Percentiles rank a stretch among this genome's conserved stretches.
phyloP scores from a whole-genome alignment of 2,797 vertebrate genomes.

The Arctocebus calabarensis region DNA sequence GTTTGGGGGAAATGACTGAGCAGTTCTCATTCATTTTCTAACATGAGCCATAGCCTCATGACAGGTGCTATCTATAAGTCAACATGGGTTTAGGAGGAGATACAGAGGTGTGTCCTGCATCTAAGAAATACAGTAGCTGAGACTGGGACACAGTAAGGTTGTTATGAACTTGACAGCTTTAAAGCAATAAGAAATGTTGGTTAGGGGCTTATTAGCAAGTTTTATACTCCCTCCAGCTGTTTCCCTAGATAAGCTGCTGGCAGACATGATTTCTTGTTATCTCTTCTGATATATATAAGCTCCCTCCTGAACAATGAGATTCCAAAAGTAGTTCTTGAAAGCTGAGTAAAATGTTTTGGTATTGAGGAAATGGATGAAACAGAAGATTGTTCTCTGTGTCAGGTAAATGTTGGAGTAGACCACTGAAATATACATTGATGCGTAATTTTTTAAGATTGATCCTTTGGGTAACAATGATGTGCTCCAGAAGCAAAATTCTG shows the following conservation, averaged over 20 bases:
- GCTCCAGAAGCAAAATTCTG: not conserved
- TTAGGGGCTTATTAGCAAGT: not conserved
- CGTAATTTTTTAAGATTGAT: not conserved
- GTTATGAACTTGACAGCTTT: not conserved
- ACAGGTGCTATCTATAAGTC: not conserved
- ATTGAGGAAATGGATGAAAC: not conserved
- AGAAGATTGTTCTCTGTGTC: not conserved
- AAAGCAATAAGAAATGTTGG: not conserved
- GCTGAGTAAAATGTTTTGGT: not conserved
- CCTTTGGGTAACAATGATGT: not conserved
- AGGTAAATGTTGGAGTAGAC: not conserved
- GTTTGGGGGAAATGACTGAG: not conserved
- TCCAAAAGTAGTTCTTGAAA: not conserved
- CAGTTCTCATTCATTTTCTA: not conserved
- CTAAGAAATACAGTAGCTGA: not conserved
- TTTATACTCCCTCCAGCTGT: not conserved
- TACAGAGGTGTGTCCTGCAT: not conserved
- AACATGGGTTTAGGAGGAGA: accelerated
- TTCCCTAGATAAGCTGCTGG: not conserved
- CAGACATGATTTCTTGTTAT: not conserved
- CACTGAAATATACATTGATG: not conserved
- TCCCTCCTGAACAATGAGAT: not conserved
- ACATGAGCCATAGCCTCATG: not conserved
- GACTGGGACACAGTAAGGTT: accelerated
- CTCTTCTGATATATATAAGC: not conserved